These are phyloP conservation scores for Horisme vitalbata DNA, from an alignment of 2,888 invertebrate genomes.

Conservation along the genomic window DNA sequence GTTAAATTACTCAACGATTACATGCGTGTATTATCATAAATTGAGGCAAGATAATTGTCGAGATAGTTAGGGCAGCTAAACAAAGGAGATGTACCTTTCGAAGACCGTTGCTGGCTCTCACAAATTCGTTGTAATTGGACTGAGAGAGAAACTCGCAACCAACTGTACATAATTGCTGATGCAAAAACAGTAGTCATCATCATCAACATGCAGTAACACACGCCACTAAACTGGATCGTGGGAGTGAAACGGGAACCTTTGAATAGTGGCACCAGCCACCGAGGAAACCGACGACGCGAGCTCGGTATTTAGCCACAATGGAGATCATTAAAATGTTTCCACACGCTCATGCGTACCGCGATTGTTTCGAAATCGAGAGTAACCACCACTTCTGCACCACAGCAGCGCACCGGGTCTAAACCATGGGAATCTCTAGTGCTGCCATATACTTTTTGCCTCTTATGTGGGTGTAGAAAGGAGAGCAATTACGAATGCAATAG, in stretches of 20 bases:
- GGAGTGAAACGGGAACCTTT: slow-evolving; percentile 77
- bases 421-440: slow-evolving; percentile 36
- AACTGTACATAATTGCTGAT: slow-evolving; percentile 78
- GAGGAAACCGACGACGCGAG: slow-evolving; percentile 67
- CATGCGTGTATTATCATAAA: slow-evolving; percentile 55
- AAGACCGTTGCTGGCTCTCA: slow-evolving; percentile 59
- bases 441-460: slow-evolving; percentile 14
- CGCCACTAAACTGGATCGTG: slow-evolving; percentile 75
- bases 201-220: slow-evolving; percentile 75
- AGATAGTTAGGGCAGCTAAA: slow-evolving; percentile 65
- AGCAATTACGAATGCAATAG: slow-evolving; percentile 5
- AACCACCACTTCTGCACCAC: slow-evolving; percentile 37
- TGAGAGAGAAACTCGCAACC: slow-evolving; percentile 64
- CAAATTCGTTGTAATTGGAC: slow-evolving; percentile 73
- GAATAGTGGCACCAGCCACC: slow-evolving; percentile 60
- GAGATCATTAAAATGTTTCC: slow-evolving; percentile 73
- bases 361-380: slow-evolving; percentile 79
- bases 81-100: slow-evolving; percentile 66
- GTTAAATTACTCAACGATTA: slow-evolving; percentile 61
- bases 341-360: slow-evolving; percentile 68
- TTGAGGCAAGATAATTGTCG: slow-evolving; percentile 52
- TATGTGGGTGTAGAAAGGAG: slow-evolving; percentile 9
- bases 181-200: slow-evolving; percentile 74
- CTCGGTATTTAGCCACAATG: slow-evolving; percentile 65
- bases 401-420: slow-evolving; percentile 35